These are phyloP conservation scores for Gerris lacustris DNA, from an alignment of 2,888 invertebrate species.

Conservation along the genomic window DNA sequence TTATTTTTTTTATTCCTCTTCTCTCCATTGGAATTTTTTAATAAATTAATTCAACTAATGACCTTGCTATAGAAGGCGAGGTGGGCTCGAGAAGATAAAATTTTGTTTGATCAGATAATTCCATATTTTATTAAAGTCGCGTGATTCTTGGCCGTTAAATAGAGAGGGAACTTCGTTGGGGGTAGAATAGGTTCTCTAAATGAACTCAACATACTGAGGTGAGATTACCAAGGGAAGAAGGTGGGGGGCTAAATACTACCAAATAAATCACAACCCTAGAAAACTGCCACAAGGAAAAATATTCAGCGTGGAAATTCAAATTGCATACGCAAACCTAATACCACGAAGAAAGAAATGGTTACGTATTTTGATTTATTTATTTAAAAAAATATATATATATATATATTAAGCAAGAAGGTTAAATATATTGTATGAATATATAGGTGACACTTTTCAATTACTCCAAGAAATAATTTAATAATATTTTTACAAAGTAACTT, in stretches of 20 bases:
- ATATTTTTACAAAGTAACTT: too few species aligned
- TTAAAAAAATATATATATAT: too few species aligned
- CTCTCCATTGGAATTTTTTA: neutral
- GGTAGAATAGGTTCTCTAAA: neutral
- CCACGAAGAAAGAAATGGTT: too few species aligned
- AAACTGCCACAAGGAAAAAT: too few species aligned
- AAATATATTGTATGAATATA: too few species aligned
- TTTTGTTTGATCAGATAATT: neutral
- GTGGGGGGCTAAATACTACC: neutral
- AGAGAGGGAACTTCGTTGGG: neutral
- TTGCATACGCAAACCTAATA: too few species aligned
- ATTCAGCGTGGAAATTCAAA: too few species aligned
- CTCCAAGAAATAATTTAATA: too few species aligned
- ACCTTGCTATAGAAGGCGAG: neutral
- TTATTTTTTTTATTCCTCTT: neutral
- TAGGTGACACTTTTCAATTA: too few species aligned
- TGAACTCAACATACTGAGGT: neutral
- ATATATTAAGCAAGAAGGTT: too few species aligned
- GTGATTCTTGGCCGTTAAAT: neutral
- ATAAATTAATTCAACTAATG: slow-evolving; percentile 5
- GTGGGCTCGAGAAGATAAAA: neutral
- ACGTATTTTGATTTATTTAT: too few species aligned
- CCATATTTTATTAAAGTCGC: neutral
- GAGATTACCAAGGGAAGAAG: neutral
- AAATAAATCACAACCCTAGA: neutral